Evolutionary conservation across 2,888 invertebrate genomes (phyloP).

Genomic region (Callyntrura guangdongensis): DNA sequence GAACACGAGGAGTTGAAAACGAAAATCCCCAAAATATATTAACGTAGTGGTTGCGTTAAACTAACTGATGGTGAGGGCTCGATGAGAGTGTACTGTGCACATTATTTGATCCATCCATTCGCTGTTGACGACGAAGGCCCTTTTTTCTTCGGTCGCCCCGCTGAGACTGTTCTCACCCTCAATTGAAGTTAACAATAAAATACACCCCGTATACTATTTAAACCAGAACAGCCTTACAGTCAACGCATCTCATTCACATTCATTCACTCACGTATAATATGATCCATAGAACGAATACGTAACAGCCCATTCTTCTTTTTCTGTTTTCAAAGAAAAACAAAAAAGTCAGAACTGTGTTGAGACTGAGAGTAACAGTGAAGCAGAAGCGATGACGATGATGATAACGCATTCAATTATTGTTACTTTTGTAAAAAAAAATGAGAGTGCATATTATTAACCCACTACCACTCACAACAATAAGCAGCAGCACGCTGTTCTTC

Average conservation of each 20-base stretch:
- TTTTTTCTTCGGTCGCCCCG: constrained; percentile 73
- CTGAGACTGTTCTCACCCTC: constrained; percentile 77
- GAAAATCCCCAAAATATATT: constrained; percentile 35
- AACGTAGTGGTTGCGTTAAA: constrained; percentile 11
- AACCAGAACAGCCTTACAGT: constrained; percentile 47
- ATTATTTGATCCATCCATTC: constrained; percentile 13
- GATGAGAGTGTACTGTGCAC: not conserved
- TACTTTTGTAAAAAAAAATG: constrained; percentile 53
- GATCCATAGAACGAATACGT: constrained; percentile 4
- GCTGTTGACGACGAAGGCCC: not conserved
- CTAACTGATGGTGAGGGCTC: not conserved
- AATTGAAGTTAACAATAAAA: not conserved
- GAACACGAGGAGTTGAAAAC: constrained; percentile 20
- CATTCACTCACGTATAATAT: constrained; percentile 30
- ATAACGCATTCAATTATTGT: constrained; percentile 64
- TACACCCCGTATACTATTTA: constrained; percentile 5
- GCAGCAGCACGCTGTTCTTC: not conserved
- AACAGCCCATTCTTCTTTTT: not conserved
- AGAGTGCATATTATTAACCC: not conserved
- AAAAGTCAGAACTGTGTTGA: constrained; percentile 49
- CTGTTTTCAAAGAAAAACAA: constrained; percentile 9
- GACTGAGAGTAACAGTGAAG: not conserved
- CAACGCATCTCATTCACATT: constrained; percentile 58
- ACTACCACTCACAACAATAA: not conserved
- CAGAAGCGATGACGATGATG: not conserved